A percentile compares a stretch with the other conserved stretches of the same genome.
phyloP scores from a whole-genome alignment of 2,888 invertebrate species.

The Scelioninae gen. 1 region DNA sequence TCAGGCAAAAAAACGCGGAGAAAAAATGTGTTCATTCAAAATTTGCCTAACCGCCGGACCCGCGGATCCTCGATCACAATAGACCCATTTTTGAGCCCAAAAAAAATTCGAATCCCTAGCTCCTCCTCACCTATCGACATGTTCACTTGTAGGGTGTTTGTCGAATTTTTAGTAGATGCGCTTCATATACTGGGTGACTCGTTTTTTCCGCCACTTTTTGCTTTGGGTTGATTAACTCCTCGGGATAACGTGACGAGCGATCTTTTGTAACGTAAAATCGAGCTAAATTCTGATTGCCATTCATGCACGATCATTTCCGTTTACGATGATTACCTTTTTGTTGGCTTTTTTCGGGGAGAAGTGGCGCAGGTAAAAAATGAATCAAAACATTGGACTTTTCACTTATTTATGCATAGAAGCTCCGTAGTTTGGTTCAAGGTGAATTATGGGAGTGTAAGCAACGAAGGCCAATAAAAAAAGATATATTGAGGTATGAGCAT shows the following conservation, averaged over 20 bases:
- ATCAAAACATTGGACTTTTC: conserved; percentile 55
- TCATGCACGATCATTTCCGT: conserved; percentile 45
- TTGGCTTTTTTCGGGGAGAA: conserved; percentile 24
- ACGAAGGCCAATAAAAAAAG: conserved; percentile 26
- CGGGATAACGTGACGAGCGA: conserved; percentile 42
- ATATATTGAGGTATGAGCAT: conserved; percentile 33
- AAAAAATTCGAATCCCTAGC: conserved; percentile 32
- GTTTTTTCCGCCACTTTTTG: conserved; percentile 47
- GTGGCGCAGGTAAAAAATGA: conserved; percentile 38
- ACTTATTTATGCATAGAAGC: conserved; percentile 42
- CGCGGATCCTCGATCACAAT: conserved; percentile 70
- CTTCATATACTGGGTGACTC: conserved; percentile 53
- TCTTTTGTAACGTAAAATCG: conserved; percentile 26
- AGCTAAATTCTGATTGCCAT: conserved; percentile 38
- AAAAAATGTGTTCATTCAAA: conserved; percentile 79
- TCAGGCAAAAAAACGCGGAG: conserved; percentile 60
- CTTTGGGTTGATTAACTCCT: conserved; percentile 56
- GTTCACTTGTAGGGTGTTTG: background rate
- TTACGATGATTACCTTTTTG: conserved; percentile 48
- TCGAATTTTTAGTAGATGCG: conserved; percentile 29
- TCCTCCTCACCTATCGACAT: conserved; percentile 30
- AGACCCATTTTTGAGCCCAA: conserved; percentile 42
- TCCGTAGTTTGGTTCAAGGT: conserved; percentile 15
- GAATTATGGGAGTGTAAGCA: conserved; percentile 32
- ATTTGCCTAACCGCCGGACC: conserved; percentile 81